Evolutionary conservation across 1,140 invertebrate genomes (phyloP).

Genomic region (Cryptotermes secundus): DNA sequence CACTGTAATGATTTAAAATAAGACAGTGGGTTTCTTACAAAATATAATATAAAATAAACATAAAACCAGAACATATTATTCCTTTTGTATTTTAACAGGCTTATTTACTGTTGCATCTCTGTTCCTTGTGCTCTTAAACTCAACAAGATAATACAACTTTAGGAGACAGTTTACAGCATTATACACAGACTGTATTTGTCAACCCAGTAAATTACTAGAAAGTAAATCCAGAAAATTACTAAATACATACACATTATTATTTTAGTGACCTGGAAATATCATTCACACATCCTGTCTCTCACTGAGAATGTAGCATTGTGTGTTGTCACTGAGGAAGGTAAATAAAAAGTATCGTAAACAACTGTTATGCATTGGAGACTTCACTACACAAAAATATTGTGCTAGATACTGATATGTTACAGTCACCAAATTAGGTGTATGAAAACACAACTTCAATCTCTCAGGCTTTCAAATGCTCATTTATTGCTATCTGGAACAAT

Average conservation of each 20-base stretch:
- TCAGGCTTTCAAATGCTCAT: slow-evolving; percentile 14
- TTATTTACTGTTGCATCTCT: not conserved
- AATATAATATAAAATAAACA: not conserved
- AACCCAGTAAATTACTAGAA: not conserved
- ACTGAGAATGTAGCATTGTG: not conserved
- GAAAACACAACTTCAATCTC: not conserved
- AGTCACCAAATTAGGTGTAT: not conserved
- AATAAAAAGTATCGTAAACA: not conserved
- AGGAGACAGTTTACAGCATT: not conserved
- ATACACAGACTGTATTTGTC: not conserved
- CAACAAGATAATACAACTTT: not conserved
- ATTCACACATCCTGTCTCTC: not conserved
- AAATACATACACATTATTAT: not conserved
- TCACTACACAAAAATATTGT: not conserved
- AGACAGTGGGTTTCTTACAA: not conserved
- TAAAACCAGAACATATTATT: not conserved
- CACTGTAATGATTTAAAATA: not conserved
- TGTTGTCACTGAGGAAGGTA: not conserved
- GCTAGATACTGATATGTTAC: not conserved
- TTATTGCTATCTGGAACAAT: not conserved
- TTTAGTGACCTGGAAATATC: not conserved
- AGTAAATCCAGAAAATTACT: not conserved
- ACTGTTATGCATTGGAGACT: not conserved
- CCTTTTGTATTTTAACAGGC: not conserved
- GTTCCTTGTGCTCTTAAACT: not conserved